Base-by-base conservation (phyloP, 2,797 vertebrate genomes). In the Decapterus maruadsi region DNA sequence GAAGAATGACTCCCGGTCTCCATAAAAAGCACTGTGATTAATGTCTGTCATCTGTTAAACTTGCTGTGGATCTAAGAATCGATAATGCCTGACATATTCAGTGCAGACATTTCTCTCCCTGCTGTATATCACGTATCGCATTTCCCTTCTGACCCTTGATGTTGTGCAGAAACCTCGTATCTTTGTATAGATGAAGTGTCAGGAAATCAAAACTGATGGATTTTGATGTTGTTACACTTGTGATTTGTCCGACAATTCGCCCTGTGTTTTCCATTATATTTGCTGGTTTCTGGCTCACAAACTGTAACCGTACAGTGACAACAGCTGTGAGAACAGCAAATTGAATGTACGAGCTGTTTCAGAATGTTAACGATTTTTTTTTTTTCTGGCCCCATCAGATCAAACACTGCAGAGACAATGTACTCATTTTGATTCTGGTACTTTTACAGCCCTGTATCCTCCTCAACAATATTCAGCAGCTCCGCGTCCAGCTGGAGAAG, bases 401-500 rank as follows among this genome's bases (percentile, higher is more conserved):
- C 20, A 45, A n/a, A 42, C 31, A 20, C 1, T 69, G 26, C 22
- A 13, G 6, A 58, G 72, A 51, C 17, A 63, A 38, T n/a, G 0
- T 43, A 12, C 2, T 51, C 6, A 29, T 9, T 57, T 34, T 72
- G 6, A 54, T 72, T 68, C 1, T 68, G 60, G 0, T 68, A 16
- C 51, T 68, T 77, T 84, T 54, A 72, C 78, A 99, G 98, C 95
- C 98, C 83, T 99, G 97, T 88, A 98, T 99, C 93, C 84, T 99
- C 90, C 96, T 99, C 92, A 99, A 99, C 92, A 99, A 99, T 92
- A 98, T 99, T 79, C 98, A 99, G 81, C 98, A 99, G 66, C 85
- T 99, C 19, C 93, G 98, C 31, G 97, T 99, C 68, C 98, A 98
- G 74, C 96, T 99, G 85, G 98, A 99, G 93, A 99, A 99, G 92